Conservation (phyloP, 2,888 invertebrate species). For the Andrena flavipes region DNA sequence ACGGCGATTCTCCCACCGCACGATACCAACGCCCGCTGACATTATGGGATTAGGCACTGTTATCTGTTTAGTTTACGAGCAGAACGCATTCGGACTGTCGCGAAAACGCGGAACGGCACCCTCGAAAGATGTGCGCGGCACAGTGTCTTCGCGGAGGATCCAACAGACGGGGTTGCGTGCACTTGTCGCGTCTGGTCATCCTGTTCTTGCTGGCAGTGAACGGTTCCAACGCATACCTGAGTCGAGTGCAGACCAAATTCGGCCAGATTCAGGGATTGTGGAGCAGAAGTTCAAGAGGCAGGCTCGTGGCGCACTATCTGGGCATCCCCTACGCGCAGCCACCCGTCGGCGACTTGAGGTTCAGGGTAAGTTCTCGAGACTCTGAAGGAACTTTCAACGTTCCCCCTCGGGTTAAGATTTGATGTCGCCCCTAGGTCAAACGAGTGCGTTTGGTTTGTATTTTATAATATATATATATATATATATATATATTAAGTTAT, state of each 20-base stretch:
- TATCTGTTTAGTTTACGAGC: background rate
- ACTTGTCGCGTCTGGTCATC: background rate
- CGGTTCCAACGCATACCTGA: background rate
- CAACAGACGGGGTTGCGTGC: background rate
- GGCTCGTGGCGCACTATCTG: constrained; percentile 73
- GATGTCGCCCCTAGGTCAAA: background rate
- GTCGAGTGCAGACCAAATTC: constrained; percentile 70
- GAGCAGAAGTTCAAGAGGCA: constrained; percentile 64
- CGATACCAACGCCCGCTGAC: background rate
- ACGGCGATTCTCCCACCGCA: background rate
- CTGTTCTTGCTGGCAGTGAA: background rate
- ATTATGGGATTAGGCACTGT: background rate
- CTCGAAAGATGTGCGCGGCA: background rate
- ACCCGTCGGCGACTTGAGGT: constrained; percentile 76
- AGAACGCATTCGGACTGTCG: background rate
- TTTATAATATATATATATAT: too few relatives aligned
- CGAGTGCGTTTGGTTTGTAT: too few relatives aligned
- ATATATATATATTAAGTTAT: too few relatives aligned
- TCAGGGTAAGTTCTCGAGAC: constrained; percentile 71
- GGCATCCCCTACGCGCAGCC: constrained; percentile 81
- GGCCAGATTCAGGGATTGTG: constrained; percentile 75
- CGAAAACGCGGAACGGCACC: background rate
- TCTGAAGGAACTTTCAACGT: background rate
- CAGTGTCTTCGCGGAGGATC: background rate
- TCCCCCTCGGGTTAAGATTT: background rate